A percentile compares a stretch with the other conserved stretches of the same genome.
phyloP scores from a whole-genome alignment of 2,797 vertebrate species.

The Sebastolobus alascanus region DNA sequence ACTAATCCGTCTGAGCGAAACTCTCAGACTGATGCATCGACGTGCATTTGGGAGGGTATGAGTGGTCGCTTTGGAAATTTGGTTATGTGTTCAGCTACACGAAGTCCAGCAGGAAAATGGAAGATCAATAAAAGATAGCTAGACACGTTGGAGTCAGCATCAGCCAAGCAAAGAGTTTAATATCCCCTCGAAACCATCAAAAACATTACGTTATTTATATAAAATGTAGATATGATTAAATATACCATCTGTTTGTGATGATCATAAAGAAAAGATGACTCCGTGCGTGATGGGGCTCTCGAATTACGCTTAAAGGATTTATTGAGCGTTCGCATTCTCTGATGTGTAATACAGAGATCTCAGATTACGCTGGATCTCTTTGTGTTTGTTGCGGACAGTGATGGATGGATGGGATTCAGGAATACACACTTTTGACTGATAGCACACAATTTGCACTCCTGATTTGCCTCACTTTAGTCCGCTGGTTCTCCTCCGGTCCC shows the following conservation, averaged over 20 bases:
- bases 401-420: background rate
- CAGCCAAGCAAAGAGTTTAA: background rate
- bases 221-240: conserved; percentile 20
- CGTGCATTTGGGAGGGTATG: conserved; percentile 9
- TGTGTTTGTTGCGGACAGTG: background rate
- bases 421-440: background rate
- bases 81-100: conserved; percentile 16
- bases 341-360: conserved; percentile 31
- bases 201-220: conserved; percentile 13
- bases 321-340: background rate
- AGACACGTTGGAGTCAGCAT: background rate
- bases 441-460: background rate
- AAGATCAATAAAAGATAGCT: conserved; percentile 41
- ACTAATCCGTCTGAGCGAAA: conserved; percentile 61
- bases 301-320: conserved; percentile 33
- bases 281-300: background rate
- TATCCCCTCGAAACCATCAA: conserved; percentile 1
- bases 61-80: conserved; percentile 11
- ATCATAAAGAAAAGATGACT: conserved; percentile 31
- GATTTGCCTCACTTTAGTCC: background rate
- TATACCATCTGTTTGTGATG: conserved; percentile 33
- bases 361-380: conserved; percentile 9
- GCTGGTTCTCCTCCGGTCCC: conserved; percentile 23
- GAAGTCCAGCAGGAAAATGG: background rate
- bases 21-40: conserved; percentile 56